phyloP scores from a whole-genome alignment of 2,888 invertebrate species.

The Chloromyia formosa region DNA sequence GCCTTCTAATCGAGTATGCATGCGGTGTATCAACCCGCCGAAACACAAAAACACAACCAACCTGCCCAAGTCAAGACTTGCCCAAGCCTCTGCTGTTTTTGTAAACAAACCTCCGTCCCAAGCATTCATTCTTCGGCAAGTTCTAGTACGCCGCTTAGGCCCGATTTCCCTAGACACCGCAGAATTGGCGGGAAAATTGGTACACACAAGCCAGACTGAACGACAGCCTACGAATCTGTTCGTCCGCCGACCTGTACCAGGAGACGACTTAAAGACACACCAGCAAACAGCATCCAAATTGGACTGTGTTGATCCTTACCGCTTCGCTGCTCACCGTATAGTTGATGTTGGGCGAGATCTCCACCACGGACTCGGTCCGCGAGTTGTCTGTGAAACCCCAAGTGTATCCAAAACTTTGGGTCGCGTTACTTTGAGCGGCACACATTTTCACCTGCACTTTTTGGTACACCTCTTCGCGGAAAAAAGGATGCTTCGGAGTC shows the following conservation, averaged over 20 bases:
- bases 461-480: neutral
- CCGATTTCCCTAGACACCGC: too few species aligned
- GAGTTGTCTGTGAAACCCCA: conserved; percentile 64
- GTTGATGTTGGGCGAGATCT: conserved; percentile 64
- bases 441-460: conserved; percentile 56
- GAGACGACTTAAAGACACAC: too few species aligned
- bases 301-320: conserved; percentile 56
- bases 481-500: too few species aligned
- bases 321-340: conserved; percentile 65
- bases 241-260: too few species aligned
- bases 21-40: neutral
- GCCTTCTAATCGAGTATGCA: neutral
- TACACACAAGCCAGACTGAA: too few species aligned
- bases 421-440: conserved; percentile 64
- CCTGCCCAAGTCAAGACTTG: conserved; percentile 3
- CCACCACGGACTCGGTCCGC: conserved; percentile 63
- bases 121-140: too few species aligned
- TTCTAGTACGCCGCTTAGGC: neutral
- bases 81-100: neutral
- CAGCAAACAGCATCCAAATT: neutral
- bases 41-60: conserved; percentile 1
- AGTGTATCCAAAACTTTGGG: conserved; percentile 63
- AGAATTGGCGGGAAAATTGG: neutral
- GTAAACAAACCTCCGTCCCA: conserved; percentile 10
- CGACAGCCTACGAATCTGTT: too few species aligned